Percentiles rank a stretch among this genome's conserved stretches.
These are phyloP conservation scores for Martes martes DNA, from an alignment of 2,113 vertebrate species.

Conservation along the genomic window DNA sequence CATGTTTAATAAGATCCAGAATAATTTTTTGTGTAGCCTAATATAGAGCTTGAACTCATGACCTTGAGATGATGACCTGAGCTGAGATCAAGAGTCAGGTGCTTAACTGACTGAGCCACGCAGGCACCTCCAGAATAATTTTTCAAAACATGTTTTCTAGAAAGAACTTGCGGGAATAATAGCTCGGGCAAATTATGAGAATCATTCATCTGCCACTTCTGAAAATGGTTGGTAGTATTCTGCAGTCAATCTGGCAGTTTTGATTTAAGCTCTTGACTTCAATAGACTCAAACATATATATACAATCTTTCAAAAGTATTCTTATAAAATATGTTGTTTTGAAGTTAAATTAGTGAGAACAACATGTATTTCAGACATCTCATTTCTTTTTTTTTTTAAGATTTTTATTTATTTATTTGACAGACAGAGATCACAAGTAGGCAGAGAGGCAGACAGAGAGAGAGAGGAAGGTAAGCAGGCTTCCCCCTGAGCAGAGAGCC, in stretches of 20 bases:
- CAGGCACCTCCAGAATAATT: not conserved
- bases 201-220: not conserved
- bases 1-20: not conserved
- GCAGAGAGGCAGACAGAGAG: too few relatives aligned
- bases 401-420: too few relatives aligned
- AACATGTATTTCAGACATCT: not conserved
- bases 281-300: not conserved
- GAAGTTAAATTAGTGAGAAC: conserved; percentile 23
- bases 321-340: conserved; percentile 22
- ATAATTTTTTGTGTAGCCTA: too few relatives aligned
- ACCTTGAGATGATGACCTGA: too few relatives aligned
- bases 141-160: not conserved
- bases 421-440: too few relatives aligned
- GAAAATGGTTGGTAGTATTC: not conserved
- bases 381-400: not conserved
- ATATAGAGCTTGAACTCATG: too few relatives aligned
- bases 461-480: too few relatives aligned
- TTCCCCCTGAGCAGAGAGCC: too few relatives aligned
- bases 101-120: too few relatives aligned
- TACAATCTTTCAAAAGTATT: not conserved
- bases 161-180: conserved; percentile 16
- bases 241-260: not conserved
- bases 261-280: not conserved
- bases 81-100: too few relatives aligned
- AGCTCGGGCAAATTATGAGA: not conserved